Evolutionary conservation across 2,888 invertebrate genomes (phyloP).

Genomic region (Alitta virens): DNA sequence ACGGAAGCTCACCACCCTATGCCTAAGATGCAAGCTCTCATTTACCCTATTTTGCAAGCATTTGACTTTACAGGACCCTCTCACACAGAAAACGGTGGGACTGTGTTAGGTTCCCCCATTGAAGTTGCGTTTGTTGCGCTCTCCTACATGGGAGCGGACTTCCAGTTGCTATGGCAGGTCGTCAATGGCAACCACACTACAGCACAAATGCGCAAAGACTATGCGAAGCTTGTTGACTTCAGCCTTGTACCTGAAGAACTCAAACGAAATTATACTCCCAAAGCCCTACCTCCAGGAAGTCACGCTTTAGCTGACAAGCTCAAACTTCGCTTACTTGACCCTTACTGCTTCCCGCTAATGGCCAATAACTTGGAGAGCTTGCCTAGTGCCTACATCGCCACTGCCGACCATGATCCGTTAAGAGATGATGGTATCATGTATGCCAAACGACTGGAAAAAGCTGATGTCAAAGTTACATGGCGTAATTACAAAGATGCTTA

Average conservation of each 20-base stretch:
- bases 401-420: conserved; percentile 55
- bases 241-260: neutral
- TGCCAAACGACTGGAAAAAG: conserved; percentile 43
- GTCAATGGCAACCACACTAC: neutral
- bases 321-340: conserved; percentile 35
- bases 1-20: neutral
- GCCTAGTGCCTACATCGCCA: conserved; percentile 52
- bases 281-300: neutral
- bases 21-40: conserved; percentile 9
- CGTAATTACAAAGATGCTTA: conserved; percentile 43
- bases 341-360: conserved; percentile 54
- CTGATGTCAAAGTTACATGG: conserved; percentile 39
- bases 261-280: neutral
- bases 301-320: conserved; percentile 3
- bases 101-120: conserved; percentile 1
- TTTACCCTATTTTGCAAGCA: conserved; percentile 11
- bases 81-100: neutral
- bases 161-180: neutral
- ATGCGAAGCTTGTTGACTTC: neutral
- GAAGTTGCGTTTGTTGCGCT: conserved; percentile 7
- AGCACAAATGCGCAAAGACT: neutral
- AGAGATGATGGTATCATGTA: conserved; percentile 57
- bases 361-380: conserved; percentile 34
- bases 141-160: conserved; percentile 3
- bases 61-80: conserved; percentile 5